These are phyloP conservation scores for Spea hammondii DNA, from an alignment of 2,797 vertebrate genomes.

Conservation along the genomic window DNA sequence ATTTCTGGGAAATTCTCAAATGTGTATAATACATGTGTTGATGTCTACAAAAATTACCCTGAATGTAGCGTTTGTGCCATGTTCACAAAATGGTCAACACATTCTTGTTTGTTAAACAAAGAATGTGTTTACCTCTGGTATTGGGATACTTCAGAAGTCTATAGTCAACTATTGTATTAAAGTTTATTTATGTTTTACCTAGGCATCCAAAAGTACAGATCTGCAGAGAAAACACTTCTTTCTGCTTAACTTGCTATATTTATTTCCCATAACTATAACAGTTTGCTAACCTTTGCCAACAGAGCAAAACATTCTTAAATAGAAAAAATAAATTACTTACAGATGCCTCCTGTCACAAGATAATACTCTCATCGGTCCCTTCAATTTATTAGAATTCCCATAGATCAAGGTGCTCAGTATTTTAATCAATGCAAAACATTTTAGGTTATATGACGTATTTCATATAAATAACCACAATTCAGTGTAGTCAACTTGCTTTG, in stretches of 20 bases:
- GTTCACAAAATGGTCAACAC: too few species aligned
- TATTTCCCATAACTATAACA: slow-evolving; percentile 3
- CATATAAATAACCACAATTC: background rate
- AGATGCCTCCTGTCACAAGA: slow-evolving; percentile 29
- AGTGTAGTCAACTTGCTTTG: too few species aligned
- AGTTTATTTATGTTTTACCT: background rate
- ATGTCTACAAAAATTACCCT: too few species aligned
- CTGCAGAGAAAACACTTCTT: slow-evolving; percentile 24
- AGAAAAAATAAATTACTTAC: slow-evolving; percentile 52
- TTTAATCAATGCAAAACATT: slow-evolving; percentile 12
- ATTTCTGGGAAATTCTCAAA: too few species aligned
- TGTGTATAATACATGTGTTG: too few species aligned
- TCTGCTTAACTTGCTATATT: slow-evolving; percentile 25
- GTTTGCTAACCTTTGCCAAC: slow-evolving; percentile 27
- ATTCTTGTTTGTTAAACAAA: too few species aligned
- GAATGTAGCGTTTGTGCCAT: too few species aligned
- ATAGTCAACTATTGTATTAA: too few species aligned
- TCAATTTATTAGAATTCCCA: slow-evolving; percentile 13
- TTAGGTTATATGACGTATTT: slow-evolving; percentile 32
- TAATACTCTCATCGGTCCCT: slow-evolving; percentile 23
- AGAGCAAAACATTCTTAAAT: slow-evolving; percentile 41
- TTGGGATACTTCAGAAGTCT: too few species aligned
- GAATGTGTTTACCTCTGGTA: too few species aligned
- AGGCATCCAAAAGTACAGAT: slow-evolving; percentile 7
- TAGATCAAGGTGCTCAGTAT: slow-evolving; percentile 8